Evolutionary conservation across 2,797 vertebrate species (phyloP).

Genomic region (Remorina albescens): DNA sequence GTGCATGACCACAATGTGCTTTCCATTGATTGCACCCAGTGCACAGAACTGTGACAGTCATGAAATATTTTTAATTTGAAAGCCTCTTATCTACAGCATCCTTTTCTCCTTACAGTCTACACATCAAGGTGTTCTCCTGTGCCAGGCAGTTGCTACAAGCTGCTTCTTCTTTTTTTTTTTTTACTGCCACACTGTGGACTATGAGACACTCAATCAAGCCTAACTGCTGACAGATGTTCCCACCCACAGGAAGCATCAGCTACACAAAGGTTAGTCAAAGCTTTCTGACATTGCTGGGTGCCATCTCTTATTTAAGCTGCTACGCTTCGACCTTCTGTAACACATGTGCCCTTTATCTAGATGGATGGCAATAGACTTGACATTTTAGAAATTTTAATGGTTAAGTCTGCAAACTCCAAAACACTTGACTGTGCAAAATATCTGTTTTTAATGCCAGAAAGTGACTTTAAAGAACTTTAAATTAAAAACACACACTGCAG

Average conservation of each 20-base stretch:
- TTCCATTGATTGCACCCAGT: neutral
- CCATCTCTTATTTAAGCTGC: slow-evolving; percentile 34
- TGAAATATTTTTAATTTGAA: slow-evolving; percentile 9
- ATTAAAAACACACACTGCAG: neutral
- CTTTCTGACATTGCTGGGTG: slow-evolving; percentile 43
- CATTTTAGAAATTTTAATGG: slow-evolving; percentile 42
- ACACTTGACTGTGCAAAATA: neutral
- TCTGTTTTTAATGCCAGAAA: neutral
- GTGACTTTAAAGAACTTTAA: neutral
- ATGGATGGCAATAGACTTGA: slow-evolving; percentile 31
- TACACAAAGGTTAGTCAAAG: slow-evolving; percentile 50
- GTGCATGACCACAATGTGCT: neutral
- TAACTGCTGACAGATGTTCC: slow-evolving; percentile 36
- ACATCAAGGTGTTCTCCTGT: neutral
- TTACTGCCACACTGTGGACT: slow-evolving; percentile 8
- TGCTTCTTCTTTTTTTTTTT: neutral
- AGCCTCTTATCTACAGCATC: neutral
- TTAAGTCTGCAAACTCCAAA: neutral
- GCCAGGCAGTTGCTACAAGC: slow-evolving; percentile 1
- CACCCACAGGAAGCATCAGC: slow-evolving; percentile 24
- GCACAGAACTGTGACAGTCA: slow-evolving; percentile 2
- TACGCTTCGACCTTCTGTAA: slow-evolving; percentile 47
- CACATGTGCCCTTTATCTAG: slow-evolving; percentile 51
- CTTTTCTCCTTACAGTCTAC: neutral
- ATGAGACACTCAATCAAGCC: slow-evolving; percentile 27